Evolutionary conservation across 1,140 invertebrate genomes (phyloP), one percentile per base, ranked within the genome.

Genomic region (Cydia strobilella): DNA sequence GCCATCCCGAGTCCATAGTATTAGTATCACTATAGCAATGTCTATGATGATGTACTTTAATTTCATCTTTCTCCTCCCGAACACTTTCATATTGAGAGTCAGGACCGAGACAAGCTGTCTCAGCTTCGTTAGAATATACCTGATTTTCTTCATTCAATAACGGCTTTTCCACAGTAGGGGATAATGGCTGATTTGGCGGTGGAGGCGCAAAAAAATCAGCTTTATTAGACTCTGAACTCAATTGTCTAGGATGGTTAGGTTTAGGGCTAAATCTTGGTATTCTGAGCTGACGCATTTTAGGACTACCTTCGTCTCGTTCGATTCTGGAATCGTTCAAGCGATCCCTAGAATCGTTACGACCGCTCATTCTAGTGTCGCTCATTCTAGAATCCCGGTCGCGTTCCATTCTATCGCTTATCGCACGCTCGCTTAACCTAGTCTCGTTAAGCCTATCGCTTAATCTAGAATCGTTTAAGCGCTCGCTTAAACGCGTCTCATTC

Each of bases 1-100:
- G 93, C 92, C 93, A 93, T 0, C 93, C 93, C 0, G 92, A 93
- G 74, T 93, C 93, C 93, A 93, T 93, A 4, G 93, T 93, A 74
- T 93, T 93, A 6, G 92, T 93, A 72, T 93, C 93, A 75, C 93
- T 93, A 71, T 90, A 93, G 54, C 92, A 93, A 72, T 93, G 89
- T 23, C 54, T 59, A 62, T 90, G 89, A 35, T 91, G 91, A 42
- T 90, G 92, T 0, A 84, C 79, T 27, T 90, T 89, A 18, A 90
- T 74, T 0, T 91, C 90, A 18, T 87, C 86, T 63, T 90, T 90
- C 2, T 79, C 80, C 0, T 91, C 92, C 20, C 87, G 79, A 0
- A 90, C 86, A 0, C 88, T 86, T 48, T 93, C 93, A 73, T 93
- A 93, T 72, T 93, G 89, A 9, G 90, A 87, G 66, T 93, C 92